Conservation (phyloP, 2,888 invertebrate species). For the Hedya salicella region DNA sequence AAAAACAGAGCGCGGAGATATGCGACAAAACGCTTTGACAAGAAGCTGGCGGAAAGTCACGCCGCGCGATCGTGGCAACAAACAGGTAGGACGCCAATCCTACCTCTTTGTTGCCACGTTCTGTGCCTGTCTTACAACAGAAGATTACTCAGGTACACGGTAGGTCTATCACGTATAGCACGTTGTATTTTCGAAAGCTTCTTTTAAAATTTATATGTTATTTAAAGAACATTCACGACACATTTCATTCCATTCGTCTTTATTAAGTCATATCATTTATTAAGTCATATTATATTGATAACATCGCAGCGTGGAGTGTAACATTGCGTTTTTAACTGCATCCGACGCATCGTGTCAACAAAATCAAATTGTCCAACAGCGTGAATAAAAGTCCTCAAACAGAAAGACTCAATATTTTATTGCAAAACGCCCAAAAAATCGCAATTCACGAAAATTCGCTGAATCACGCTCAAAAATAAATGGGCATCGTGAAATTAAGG, state of each 20-base stretch:
- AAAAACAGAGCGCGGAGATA: no score
- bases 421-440: not conserved
- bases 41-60: no score
- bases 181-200: constrained; percentile 1
- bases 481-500: not conserved
- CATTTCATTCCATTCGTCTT: not conserved
- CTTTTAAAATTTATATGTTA: not conserved
- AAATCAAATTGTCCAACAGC: not conserved
- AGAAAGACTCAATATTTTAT: constrained; percentile 6
- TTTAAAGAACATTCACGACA: not conserved
- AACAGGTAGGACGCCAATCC: no score
- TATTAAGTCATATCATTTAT: not conserved
- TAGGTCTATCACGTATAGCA: no score
- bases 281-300: not conserved
- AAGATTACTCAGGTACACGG: no score
- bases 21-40: no score
- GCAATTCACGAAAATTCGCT: not conserved
- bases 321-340: not conserved
- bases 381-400: constrained; percentile 4
- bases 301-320: not conserved
- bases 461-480: not conserved
- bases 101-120: no score
- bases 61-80: no score
- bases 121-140: no score
- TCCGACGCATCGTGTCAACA: constrained; percentile 3